A percentile compares a stretch with the other conserved stretches of the same genome.
phyloP scores from a whole-genome alignment of 2,888 invertebrate species.

The Rhagium mordax region DNA sequence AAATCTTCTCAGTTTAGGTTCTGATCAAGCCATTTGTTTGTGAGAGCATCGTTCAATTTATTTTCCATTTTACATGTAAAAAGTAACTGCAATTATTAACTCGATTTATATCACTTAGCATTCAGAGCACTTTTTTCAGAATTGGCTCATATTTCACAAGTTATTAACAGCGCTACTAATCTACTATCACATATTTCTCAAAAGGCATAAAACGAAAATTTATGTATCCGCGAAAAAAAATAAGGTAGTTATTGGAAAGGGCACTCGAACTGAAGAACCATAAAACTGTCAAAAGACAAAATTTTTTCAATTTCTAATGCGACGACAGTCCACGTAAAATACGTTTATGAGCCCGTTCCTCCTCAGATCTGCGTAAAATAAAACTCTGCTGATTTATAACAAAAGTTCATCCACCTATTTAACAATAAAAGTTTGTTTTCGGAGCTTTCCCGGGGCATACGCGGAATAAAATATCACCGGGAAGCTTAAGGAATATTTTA shows the following conservation, averaged over 20 bases:
- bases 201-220: not conserved
- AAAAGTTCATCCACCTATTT: constrained; percentile 33
- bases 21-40: not conserved
- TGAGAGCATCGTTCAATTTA: not conserved
- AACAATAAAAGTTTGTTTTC: constrained; percentile 29
- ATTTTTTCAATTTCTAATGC: constrained; percentile 30
- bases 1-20: not conserved
- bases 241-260: constrained; percentile 12
- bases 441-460: constrained; percentile 7
- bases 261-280: constrained; percentile 24
- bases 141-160: not conserved
- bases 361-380: constrained; percentile 29
- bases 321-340: constrained; percentile 25
- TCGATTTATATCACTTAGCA: not conserved
- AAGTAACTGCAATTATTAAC: not conserved
- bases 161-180: not conserved
- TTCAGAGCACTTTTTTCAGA: not conserved
- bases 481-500: constrained; percentile 18
- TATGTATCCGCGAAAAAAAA: not conserved
- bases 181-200: constrained; percentile 1
- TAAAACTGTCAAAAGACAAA: constrained; percentile 10
- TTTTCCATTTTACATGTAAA: not conserved
- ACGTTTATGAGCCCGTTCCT: constrained; percentile 12
- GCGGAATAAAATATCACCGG: constrained; percentile 28
- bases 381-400: constrained; percentile 33